Base-by-base conservation (phyloP, 2,113 vertebrate species). In the Hemicordylus capensis region DNA sequence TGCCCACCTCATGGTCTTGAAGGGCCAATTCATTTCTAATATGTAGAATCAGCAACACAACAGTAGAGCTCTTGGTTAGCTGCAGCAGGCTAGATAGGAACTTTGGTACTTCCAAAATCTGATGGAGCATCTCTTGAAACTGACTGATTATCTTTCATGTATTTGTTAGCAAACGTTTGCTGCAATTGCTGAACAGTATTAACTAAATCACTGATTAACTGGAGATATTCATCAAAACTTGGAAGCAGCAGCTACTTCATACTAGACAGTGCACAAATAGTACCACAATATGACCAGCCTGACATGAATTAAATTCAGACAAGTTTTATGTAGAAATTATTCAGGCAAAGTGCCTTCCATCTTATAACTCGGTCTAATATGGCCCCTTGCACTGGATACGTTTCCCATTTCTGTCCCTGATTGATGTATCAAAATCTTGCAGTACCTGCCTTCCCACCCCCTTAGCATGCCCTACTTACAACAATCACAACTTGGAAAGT, bases 401-500 rank as follows among this genome's bases (percentile, higher is more conserved):
- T 51, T 28, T 39, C 17, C 26, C 15, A 58, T 39, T 64, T 73
- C 56, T 64, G 42, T 5, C 63, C 76, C 10, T 70, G 31, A 61
- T 4, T 9, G 28, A 51, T 67, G 34, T 37, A 66, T 14, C 56
- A 63, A 7, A 67, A 61, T 37, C 37, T 19, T 17, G 51, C n/a
- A 56, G 8, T 2, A n/a, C 19, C 12, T 24, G 28, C 9, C 34
- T 63, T 28, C 28, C 10, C n/a, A n/a, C 24, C 26, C 48, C 86
- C 78, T 31, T 48, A 61, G 84, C 28, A n/a, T 46, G 34, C 66
- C 67, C 74, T 66, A 97, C 97, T 98, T 90, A 99, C 99, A 94
- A 99, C 96, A 91, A 99, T 99, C 90, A 99, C 96, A 72, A 99
- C 97, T 89, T 95, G 95, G 90, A 99, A 99, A n/a, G 95, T 88